These are phyloP conservation scores for Mechanitis messenoides DNA, from an alignment of 2,888 invertebrate species.

Conservation along the genomic window DNA sequence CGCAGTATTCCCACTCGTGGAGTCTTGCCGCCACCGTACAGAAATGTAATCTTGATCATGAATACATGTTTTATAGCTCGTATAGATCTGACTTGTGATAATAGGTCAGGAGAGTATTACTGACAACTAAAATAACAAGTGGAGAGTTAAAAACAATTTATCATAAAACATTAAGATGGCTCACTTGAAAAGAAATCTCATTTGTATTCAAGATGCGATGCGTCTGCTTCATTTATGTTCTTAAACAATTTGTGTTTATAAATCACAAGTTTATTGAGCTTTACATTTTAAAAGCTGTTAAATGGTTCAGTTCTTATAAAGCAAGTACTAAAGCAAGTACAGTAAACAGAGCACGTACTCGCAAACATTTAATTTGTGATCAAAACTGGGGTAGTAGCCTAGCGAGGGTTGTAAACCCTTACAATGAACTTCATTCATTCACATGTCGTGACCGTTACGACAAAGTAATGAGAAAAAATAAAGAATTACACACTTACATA, in stretches of 20 bases:
- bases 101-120: slow-evolving; percentile 70
- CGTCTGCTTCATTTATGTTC: slow-evolving; percentile 60
- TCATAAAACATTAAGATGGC: slow-evolving; percentile 63
- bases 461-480: slow-evolving; percentile 51
- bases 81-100: slow-evolving; percentile 63
- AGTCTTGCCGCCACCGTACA: slow-evolving; percentile 37
- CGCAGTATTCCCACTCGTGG: slow-evolving; percentile 41
- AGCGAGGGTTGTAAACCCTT: slow-evolving; percentile 46
- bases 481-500: slow-evolving; percentile 23
- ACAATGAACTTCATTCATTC: slow-evolving; percentile 53
- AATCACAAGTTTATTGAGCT: slow-evolving; percentile 60
- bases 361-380: slow-evolving; percentile 17
- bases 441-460: slow-evolving; percentile 48
- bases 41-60: slow-evolving; percentile 59
- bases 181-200: slow-evolving; percentile 67
- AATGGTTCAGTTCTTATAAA: slow-evolving; percentile 55
- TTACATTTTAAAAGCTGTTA: slow-evolving; percentile 47
- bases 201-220: slow-evolving; percentile 59
- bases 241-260: slow-evolving; percentile 67
- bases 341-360: slow-evolving; percentile 44
- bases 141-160: slow-evolving; percentile 67
- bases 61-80: slow-evolving; percentile 51
- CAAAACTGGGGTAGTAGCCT: slow-evolving; percentile 20
- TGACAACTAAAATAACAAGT: slow-evolving; percentile 68
- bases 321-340: slow-evolving; percentile 42